These are phyloP conservation scores for Megalopta genalis DNA, from an alignment of 1,140 invertebrate species.

Conservation along the genomic window DNA sequence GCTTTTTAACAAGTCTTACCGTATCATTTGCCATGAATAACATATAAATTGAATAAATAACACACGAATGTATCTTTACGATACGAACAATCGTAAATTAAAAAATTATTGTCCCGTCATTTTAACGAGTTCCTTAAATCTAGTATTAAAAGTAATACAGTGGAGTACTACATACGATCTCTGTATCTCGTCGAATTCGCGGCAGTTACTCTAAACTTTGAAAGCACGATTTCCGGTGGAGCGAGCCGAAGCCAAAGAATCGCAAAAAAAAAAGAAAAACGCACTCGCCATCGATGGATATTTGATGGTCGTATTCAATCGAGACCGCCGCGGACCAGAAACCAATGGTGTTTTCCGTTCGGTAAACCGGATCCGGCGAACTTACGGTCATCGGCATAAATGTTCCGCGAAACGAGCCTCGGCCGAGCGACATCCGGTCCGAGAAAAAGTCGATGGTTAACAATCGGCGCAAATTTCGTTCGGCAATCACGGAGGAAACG, in stretches of 20 bases:
- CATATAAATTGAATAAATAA: too few relatives aligned
- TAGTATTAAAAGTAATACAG: too few relatives aligned
- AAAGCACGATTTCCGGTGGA: too few relatives aligned
- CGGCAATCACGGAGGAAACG: not conserved
- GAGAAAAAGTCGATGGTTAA: not conserved
- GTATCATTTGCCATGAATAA: too few relatives aligned
- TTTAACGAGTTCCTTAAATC: too few relatives aligned
- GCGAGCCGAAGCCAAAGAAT: not conserved
- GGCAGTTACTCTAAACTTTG: too few relatives aligned
- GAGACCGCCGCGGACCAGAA: not conserved
- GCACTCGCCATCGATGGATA: not conserved
- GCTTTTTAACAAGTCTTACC: too few relatives aligned
- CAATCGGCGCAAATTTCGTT: slow-evolving; percentile 32
- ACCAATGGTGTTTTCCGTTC: not conserved
- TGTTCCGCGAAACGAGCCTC: slow-evolving; percentile 19
- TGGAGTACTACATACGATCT: too few relatives aligned
- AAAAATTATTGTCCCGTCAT: too few relatives aligned
- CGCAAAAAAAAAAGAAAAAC: not conserved
- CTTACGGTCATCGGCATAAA: slow-evolving; percentile 18
- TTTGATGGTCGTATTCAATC: slow-evolving; percentile 6
- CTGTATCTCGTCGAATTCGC: too few relatives aligned
- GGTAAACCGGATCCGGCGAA: not conserved
- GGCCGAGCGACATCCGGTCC: not conserved
- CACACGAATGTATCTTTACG: too few relatives aligned
- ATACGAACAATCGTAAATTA: too few relatives aligned